Evolutionary conservation across 1,140 invertebrate genomes (phyloP).

Genomic region (Dryas iulia): DNA sequence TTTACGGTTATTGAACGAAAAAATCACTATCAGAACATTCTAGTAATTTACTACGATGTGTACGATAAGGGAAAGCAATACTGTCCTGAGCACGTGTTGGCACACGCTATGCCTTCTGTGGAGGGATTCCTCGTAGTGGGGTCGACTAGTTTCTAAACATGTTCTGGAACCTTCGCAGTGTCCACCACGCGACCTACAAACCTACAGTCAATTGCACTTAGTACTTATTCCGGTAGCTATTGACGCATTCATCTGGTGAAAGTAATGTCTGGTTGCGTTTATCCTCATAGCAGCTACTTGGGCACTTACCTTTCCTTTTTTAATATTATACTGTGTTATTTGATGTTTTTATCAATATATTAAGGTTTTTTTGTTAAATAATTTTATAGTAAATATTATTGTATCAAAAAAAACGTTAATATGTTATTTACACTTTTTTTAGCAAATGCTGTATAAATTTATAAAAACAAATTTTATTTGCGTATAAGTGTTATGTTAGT

Average conservation of each 20-base stretch:
- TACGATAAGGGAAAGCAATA: conserved; percentile 9
- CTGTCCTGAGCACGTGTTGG: conserved; percentile 8
- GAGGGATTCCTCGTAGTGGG: conserved; percentile 11
- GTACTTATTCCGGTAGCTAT: conserved; percentile 12
- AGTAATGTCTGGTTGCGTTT: conserved; percentile 6
- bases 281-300: not conserved
- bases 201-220: conserved; percentile 7
- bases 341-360: not conserved
- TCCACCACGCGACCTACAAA: conserved; percentile 20
- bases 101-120: conserved; percentile 13
- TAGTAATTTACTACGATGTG: not conserved
- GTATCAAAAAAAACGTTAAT: too few species aligned
- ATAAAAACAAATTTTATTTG: too few species aligned
- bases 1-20: too few species aligned
- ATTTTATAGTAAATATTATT: too few species aligned
- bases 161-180: conserved; percentile 24
- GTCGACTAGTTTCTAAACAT: conserved; percentile 14
- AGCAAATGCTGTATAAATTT: too few species aligned
- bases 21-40: too few species aligned
- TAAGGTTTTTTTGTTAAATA: too few species aligned
- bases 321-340: not conserved
- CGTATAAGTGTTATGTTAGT: too few species aligned
- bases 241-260: conserved; percentile 19
- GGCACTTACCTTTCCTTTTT: not conserved
- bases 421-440: too few species aligned